Percentiles rank a stretch among this genome's conserved stretches.
Conservation (phyloP, 1,140 invertebrate species). For the Samia ricini region DNA sequence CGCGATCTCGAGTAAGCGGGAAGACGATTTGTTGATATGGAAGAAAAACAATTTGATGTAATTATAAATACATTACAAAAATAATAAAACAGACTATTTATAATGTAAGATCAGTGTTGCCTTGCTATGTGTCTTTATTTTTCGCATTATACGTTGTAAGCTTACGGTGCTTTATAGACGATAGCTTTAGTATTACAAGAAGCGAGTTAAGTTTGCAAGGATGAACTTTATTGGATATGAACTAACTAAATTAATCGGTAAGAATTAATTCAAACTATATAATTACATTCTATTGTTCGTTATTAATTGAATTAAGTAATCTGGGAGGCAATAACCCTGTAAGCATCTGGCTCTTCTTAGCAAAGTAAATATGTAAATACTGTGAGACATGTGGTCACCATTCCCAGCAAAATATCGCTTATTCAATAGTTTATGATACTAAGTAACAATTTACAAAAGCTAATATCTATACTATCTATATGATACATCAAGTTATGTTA, state of each 20-base stretch:
- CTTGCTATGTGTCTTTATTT: conserved; percentile 76
- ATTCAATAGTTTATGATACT: conserved; percentile 28
- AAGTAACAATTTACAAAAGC: conserved; percentile 18
- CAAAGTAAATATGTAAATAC: conserved; percentile 46
- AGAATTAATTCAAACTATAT: conserved; percentile 23
- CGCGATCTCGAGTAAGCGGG: conserved; percentile 38
- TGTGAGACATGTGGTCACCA: conserved; percentile 66
- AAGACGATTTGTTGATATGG: conserved; percentile 27
- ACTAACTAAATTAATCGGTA: conserved; percentile 34
- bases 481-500: too few relatives aligned
- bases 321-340: conserved; percentile 50
- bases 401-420: conserved; percentile 38
- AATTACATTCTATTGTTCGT: conserved; percentile 22
- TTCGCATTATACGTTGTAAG: conserved; percentile 60
- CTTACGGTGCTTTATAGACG: conserved; percentile 61
- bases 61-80: conserved; percentile 46
- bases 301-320: conserved; percentile 23
- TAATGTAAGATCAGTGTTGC: conserved; percentile 67
- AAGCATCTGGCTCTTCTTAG: conserved; percentile 62
- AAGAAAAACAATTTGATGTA: conserved; percentile 45
- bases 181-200: conserved; percentile 19
- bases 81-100: conserved; percentile 49
- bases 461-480: neutral
- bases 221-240: conserved; percentile 18
- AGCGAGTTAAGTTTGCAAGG: conserved; percentile 17